Base-by-base conservation (phyloP, 2,113 vertebrate genomes). In the Ellobius talpinus region DNA sequence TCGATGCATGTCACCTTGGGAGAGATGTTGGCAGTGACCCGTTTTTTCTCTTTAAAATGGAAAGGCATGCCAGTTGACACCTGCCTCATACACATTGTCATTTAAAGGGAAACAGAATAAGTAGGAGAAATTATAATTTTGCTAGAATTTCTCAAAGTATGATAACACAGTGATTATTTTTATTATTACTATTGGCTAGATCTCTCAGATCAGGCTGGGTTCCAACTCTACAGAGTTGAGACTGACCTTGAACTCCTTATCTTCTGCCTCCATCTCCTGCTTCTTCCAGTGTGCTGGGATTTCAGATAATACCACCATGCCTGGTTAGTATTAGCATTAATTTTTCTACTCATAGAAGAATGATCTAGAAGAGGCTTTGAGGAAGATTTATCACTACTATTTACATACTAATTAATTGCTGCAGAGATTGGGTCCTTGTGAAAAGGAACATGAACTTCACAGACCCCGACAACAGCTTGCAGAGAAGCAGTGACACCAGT, bases 31-130 rank as follows among this genome's bases (percentile, higher is more conserved):
- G 50, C 36, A 55, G 68, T 73, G 68, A 68, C 47, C 76, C 50
- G 14, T 74, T 79, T 96, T 92, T 82, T 42, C 5, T 92, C 74
- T 93, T 11, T 72, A 72, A 93, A 81, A 87, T 36, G n/a, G 45
- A 76, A 74, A 95, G 95, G 39, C 23, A 47, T 29, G 61, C 29
- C 24, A n/a, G 24, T 23, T 39, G 87, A 88, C 47, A 63, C 21
- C 24, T 33, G 19, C 31, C 10, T 45, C 4, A 76, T 45, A 61
- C 24, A 63, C 11, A 13, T 8, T 26, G 76, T 23, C n/a, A 26
- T 96, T 72, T 95, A 72, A 88, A 86, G 65, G 50, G 93, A 90
- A 94, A 81, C 73, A 11, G 58, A 21, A 58, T 58, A 58, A 58
- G 58, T 81, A 94, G 86, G n/a, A 86, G 89, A 84, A 68, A 45